phyloP scores from a whole-genome alignment of 2,888 invertebrate species.

The Sarcophaga carnaria region DNA sequence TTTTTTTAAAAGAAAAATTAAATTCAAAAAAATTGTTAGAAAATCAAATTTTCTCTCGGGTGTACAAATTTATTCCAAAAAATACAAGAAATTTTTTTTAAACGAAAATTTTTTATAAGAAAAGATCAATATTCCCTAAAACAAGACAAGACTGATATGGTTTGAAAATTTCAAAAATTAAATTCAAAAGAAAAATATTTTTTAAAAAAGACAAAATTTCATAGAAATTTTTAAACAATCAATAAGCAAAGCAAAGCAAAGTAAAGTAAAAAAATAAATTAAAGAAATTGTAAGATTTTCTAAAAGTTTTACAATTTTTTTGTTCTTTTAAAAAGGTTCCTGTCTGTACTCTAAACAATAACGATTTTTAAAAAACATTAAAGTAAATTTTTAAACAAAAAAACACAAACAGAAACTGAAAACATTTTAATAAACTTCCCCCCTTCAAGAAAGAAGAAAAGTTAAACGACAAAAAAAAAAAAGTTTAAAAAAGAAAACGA shows the following conservation, averaged over 20 bases:
- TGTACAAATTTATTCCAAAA: constrained; percentile 63
- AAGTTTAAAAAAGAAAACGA: constrained; percentile 31
- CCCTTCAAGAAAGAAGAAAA: constrained; percentile 25
- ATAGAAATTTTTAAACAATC: constrained; percentile 30
- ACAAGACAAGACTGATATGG: constrained; percentile 63
- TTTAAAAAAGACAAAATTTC: constrained; percentile 16
- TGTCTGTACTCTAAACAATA: not conserved
- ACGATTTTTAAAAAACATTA: not conserved
- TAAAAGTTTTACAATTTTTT: constrained; percentile 61
- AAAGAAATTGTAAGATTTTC: constrained; percentile 62
- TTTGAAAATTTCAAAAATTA: constrained; percentile 51
- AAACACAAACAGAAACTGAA: constrained; percentile 52
- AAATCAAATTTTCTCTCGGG: constrained; percentile 66
- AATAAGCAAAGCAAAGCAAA: not conserved
- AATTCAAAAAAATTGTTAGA: constrained; percentile 53
- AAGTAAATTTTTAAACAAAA: constrained; percentile 15
- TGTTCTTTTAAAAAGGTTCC: constrained; percentile 6
- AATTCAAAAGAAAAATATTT: not conserved
- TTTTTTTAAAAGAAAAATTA: constrained; percentile 20
- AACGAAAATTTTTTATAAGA: constrained; percentile 27
- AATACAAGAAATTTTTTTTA: not conserved
- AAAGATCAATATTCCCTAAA: constrained; percentile 35
- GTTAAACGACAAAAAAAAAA: constrained; percentile 6
- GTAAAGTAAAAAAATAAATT: constrained; percentile 19
- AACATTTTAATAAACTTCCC: not conserved